Conservation (phyloP, 92 coral and sea anemone species). For the Anthopleura xanthogrammica region DNA sequence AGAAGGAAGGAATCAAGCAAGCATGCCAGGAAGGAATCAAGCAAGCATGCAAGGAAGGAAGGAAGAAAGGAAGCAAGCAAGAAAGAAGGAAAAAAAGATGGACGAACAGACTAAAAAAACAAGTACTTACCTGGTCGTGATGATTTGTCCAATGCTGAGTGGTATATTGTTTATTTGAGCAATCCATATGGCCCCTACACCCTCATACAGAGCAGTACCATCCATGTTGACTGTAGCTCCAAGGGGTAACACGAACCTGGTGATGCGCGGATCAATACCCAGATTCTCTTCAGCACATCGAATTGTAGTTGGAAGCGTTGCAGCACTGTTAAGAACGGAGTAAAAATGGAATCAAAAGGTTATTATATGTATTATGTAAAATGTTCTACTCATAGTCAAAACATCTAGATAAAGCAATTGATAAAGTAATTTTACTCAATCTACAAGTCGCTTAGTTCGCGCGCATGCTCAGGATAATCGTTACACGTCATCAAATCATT, state of each 20-base stretch:
- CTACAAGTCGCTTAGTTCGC: no score
- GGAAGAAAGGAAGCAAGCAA: background rate
- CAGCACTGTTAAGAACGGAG: slow-evolving; percentile 35
- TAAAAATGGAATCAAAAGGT: background rate
- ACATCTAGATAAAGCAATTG: no score
- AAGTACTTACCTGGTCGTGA: slow-evolving; percentile 55
- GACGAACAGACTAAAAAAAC: no score
- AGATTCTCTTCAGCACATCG: slow-evolving; percentile 67
- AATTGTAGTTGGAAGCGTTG: slow-evolving; percentile 66
- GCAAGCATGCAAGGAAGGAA: background rate
- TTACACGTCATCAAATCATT: no score
- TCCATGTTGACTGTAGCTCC: slow-evolving; percentile 81
- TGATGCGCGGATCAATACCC: slow-evolving; percentile 58
- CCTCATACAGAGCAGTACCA: slow-evolving; percentile 73
- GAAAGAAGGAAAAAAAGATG: background rate
- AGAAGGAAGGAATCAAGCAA: background rate
- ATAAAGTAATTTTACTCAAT: no score
- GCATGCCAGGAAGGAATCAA: background rate
- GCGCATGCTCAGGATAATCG: no score
- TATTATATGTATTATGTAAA: background rate
- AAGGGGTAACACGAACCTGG: slow-evolving; percentile 70
- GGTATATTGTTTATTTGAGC: slow-evolving; percentile 67
- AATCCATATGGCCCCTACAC: slow-evolving; percentile 67
- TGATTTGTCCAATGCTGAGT: slow-evolving; percentile 50
- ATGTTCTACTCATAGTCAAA: no score